Evolutionary conservation across 1,140 invertebrate species (phyloP).

Genomic region (Triops cancriformis): DNA sequence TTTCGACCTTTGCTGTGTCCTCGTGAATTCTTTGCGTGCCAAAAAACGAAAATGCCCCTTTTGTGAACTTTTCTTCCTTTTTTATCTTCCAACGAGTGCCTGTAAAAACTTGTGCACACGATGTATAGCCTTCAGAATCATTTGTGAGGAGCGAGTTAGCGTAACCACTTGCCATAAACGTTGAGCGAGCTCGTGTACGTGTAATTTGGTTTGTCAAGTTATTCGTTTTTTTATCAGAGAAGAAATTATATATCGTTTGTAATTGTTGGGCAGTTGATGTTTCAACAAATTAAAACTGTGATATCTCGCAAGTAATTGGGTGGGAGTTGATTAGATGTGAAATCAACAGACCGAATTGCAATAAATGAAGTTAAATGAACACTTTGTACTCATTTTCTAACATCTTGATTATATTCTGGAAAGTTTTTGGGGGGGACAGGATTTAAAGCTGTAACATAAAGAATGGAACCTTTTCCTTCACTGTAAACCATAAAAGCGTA

Average conservation of each 20-base stretch:
- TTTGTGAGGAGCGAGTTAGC: neutral
- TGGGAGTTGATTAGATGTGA: neutral
- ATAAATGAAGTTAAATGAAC: neutral
- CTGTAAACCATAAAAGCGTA: neutral
- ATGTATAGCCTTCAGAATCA: neutral
- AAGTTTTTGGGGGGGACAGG: no score
- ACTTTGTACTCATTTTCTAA: neutral
- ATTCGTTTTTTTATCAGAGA: neutral
- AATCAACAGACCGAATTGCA: neutral
- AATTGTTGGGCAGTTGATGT: neutral
- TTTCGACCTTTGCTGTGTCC: neutral
- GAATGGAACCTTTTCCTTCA: neutral
- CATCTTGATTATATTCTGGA: neutral
- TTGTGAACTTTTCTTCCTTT: neutral
- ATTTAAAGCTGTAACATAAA: neutral
- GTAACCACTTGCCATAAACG: neutral
- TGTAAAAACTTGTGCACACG: neutral
- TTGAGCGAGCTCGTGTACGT: neutral
- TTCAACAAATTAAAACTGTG: neutral
- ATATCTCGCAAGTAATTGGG: neutral
- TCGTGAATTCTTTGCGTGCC: constrained; percentile 1
- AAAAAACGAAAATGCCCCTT: neutral
- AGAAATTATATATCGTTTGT: neutral
- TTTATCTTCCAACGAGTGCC: neutral
- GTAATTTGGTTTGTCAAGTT: neutral